A percentile compares a stretch with the other conserved stretches of the same genome.
These are phyloP conservation scores for Anomalospiza imberbis DNA, from an alignment of 2,797 vertebrate genomes.

Conservation along the genomic window DNA sequence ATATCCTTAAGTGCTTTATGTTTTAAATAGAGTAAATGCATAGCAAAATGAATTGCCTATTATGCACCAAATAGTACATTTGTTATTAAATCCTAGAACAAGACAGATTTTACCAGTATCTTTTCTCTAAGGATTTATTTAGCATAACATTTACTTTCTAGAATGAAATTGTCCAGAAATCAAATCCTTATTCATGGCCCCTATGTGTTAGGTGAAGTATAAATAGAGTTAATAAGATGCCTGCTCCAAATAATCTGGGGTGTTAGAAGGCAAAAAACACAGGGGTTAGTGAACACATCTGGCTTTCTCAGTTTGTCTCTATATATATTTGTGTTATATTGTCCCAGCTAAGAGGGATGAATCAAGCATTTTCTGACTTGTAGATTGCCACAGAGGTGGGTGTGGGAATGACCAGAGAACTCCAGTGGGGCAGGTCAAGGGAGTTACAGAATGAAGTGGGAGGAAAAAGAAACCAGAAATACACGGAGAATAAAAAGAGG, in stretches of 20 bases:
- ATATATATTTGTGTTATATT: neutral
- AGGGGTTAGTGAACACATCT: neutral
- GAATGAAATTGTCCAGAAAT: neutral
- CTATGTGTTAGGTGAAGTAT: neutral
- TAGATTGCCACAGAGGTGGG: neutral
- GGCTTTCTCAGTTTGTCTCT: neutral
- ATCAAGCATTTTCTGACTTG: neutral
- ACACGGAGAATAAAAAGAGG: neutral
- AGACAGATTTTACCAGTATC: neutral
- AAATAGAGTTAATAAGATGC: neutral
- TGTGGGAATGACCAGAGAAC: neutral
- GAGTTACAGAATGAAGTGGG: neutral
- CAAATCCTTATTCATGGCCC: neutral
- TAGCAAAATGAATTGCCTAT: conserved; percentile 48
- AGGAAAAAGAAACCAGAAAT: neutral
- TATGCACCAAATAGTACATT: neutral
- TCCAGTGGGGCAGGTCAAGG: neutral
- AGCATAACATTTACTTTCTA: neutral
- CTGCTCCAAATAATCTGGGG: neutral
- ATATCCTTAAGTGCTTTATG: conserved; percentile 52
- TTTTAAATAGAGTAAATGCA: conserved; percentile 49
- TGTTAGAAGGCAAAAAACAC: neutral
- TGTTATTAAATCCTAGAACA: neutral
- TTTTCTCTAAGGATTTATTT: neutral
- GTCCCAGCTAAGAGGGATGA: neutral